A percentile compares a stretch with the other conserved stretches of the same genome.
Conservation (phyloP, 2,797 vertebrate genomes). For the Nannoperca australis region DNA sequence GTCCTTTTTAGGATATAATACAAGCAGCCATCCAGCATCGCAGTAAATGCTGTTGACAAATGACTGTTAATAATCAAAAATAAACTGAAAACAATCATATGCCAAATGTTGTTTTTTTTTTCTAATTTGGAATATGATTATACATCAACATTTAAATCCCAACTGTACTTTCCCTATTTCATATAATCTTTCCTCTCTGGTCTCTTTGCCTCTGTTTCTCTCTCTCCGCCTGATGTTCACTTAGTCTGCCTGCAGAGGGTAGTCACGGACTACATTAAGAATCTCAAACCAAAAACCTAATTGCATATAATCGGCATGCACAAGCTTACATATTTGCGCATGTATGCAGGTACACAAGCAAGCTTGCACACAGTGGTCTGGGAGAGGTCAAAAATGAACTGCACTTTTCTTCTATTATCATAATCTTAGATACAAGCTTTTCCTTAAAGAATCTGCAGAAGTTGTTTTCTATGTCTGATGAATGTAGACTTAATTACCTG, state of each 20-base stretch:
- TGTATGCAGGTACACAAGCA: conserved; percentile 36
- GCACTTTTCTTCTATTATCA: too few relatives aligned
- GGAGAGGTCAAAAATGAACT: too few relatives aligned
- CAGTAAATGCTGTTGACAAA: conserved; percentile 46
- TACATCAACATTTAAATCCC: conserved; percentile 36
- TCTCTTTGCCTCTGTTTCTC: conserved; percentile 7
- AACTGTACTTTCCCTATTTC: conserved; percentile 3
- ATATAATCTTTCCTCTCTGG: conserved; percentile 10
- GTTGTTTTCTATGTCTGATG: too few relatives aligned
- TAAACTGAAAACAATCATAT: conserved; percentile 48
- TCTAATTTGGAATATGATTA: conserved; percentile 15
- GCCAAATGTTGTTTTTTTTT: conserved; percentile 1
- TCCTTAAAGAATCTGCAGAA: too few relatives aligned
- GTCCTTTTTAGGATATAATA: conserved; percentile 45
- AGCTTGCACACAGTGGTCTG: neutral
- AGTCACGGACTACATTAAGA: conserved; percentile 76
- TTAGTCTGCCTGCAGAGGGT: conserved; percentile 80
- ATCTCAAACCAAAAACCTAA: conserved; percentile 17
- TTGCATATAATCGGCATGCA: conserved; percentile 40
- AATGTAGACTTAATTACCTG: too few relatives aligned
- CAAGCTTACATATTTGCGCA: conserved; percentile 40
- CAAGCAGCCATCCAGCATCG: conserved; percentile 32
- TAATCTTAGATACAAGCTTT: neutral
- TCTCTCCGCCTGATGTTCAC: conserved; percentile 55
- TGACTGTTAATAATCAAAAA: conserved; percentile 52